Percentiles rank a stretch among this genome's conserved stretches.
Conservation (phyloP, 1,140 invertebrate genomes). For the Brachionus calyciflorus region DNA sequence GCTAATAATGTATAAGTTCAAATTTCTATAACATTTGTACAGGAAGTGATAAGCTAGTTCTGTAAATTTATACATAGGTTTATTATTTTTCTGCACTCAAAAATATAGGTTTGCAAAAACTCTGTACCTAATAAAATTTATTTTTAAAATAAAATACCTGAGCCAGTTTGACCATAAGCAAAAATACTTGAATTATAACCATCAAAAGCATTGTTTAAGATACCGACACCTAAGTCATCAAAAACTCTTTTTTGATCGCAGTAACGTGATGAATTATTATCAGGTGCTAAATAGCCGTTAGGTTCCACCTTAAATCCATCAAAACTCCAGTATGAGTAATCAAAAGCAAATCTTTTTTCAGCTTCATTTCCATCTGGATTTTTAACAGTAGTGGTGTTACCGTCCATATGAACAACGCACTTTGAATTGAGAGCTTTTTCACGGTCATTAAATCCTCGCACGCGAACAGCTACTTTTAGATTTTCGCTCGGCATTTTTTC, state of each 20-base stretch:
- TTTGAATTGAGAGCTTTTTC: slow-evolving; percentile 63
- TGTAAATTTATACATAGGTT: too few relatives aligned
- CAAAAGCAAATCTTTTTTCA: slow-evolving; percentile 63
- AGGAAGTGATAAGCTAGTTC: too few relatives aligned
- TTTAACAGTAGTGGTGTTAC: slow-evolving; percentile 59
- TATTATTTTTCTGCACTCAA: too few relatives aligned
- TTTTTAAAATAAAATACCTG: slow-evolving; percentile 56
- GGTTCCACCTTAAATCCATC: slow-evolving; percentile 64
- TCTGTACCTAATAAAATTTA: too few relatives aligned
- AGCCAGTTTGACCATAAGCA: slow-evolving; percentile 66
- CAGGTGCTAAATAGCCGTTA: slow-evolving; percentile 50
- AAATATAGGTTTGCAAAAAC: too few relatives aligned
- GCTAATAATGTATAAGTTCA: too few relatives aligned
- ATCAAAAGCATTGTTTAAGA: slow-evolving; percentile 64
- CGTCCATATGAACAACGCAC: slow-evolving; percentile 61
- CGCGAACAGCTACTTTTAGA: slow-evolving; percentile 66
- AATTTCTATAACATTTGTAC: too few relatives aligned
- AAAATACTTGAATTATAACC: slow-evolving; percentile 67
- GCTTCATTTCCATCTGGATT: slow-evolving; percentile 54
- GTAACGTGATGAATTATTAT: slow-evolving; percentile 13
- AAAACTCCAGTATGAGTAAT: slow-evolving; percentile 66
- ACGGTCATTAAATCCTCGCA: slow-evolving; percentile 65
- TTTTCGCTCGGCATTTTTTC: slow-evolving; percentile 58
- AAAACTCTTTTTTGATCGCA: slow-evolving; percentile 61
- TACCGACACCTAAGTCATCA: slow-evolving; percentile 62